phyloP scores from a whole-genome alignment of 2,888 invertebrate genomes.

The Zygothrica quintamaculata region DNA sequence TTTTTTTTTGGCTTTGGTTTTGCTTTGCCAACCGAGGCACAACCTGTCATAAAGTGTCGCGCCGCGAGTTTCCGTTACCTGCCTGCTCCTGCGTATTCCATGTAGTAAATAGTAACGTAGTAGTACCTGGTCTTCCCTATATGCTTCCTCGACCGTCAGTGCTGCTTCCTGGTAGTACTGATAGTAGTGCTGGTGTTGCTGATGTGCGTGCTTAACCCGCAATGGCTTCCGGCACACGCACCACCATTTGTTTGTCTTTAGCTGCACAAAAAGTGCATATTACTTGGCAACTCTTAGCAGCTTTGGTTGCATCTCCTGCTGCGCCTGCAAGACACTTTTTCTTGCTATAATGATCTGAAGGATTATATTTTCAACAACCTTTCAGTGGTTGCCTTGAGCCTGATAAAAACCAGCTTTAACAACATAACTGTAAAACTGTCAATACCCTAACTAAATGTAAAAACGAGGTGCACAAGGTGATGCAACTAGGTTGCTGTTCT shows the following conservation, averaged over 20 bases:
- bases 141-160: constrained; percentile 34
- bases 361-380: constrained; percentile 53
- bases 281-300: constrained; percentile 40
- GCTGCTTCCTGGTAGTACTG: constrained; percentile 31
- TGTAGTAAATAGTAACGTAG: no score
- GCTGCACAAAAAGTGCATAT: constrained; percentile 54
- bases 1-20: constrained; percentile 12
- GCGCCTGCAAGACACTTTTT: no score
- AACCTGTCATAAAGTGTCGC: constrained; percentile 72
- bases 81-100: neutral
- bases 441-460: constrained; percentile 28
- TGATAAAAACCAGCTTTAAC: constrained; percentile 20
- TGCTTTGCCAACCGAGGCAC: constrained; percentile 44
- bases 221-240: constrained; percentile 75
- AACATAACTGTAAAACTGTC: constrained; percentile 19
- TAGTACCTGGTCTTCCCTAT: constrained; percentile 15
- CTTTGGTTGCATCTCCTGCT: constrained; percentile 44
- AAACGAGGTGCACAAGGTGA: no score
- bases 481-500: constrained; percentile 46
- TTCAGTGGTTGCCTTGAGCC: constrained; percentile 39
- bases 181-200: neutral
- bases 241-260: constrained; percentile 30
- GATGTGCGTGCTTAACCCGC: constrained; percentile 62
- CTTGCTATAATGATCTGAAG: constrained; percentile 53
- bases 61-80: constrained; percentile 55